phyloP scores from a whole-genome alignment of 1,140 invertebrate genomes.

The Atta colombica region DNA sequence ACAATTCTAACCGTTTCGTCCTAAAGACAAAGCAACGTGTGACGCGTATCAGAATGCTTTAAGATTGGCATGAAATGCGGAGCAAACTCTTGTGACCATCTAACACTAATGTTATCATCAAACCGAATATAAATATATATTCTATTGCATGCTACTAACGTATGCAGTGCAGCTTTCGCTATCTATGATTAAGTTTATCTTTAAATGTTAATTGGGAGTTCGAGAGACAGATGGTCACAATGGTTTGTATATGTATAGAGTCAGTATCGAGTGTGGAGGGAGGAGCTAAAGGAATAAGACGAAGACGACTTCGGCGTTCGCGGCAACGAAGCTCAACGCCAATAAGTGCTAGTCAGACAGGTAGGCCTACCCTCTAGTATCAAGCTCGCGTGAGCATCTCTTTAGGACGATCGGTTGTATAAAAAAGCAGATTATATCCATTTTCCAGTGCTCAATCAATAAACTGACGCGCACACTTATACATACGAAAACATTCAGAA shows the following conservation, averaged over 20 bases:
- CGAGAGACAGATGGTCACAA: slow-evolving; percentile 85
- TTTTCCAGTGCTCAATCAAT: neutral
- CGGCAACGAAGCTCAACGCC: slow-evolving; percentile 85
- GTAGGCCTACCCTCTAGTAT: slow-evolving; percentile 67
- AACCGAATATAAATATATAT: slow-evolving; percentile 55
- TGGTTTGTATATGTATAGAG: slow-evolving; percentile 86
- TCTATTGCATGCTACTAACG: slow-evolving; percentile 76
- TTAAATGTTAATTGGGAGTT: slow-evolving; percentile 52
- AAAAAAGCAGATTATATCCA: neutral
- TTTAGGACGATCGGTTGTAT: slow-evolving; percentile 75
- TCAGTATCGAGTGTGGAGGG: slow-evolving; percentile 89
- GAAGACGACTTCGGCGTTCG: slow-evolving; percentile 81
- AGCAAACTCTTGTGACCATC: slow-evolving; percentile 86
- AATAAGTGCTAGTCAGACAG: slow-evolving; percentile 77
- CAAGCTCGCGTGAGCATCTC: neutral
- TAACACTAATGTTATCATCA: slow-evolving; percentile 77
- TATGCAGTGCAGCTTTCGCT: slow-evolving; percentile 65
- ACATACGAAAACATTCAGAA: slow-evolving; percentile 52
- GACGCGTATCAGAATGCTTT: slow-evolving; percentile 61
- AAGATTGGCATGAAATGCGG: slow-evolving; percentile 76
- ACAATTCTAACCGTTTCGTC: slow-evolving; percentile 68
- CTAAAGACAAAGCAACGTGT: slow-evolving; percentile 63
- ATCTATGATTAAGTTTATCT: slow-evolving; percentile 46
- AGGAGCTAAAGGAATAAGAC: slow-evolving; percentile 86
- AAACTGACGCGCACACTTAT: slow-evolving; percentile 8